Evolutionary conservation across 1,140 invertebrate genomes (phyloP).

Genomic region (Episyrphus balteatus): DNA sequence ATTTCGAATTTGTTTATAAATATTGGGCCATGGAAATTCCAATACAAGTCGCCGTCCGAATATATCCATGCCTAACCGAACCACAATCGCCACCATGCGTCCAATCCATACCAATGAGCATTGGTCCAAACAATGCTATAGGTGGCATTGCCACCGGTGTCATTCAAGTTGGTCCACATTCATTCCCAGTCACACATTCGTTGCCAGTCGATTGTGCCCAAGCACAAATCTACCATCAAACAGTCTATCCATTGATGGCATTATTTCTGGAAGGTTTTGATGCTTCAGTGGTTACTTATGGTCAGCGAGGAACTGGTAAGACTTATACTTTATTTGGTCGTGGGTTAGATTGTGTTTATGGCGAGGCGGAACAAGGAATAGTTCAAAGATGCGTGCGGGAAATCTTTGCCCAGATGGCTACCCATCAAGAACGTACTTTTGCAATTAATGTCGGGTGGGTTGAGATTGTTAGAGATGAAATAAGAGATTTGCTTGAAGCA

Average conservation of each 20-base stretch:
- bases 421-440: slow-evolving; percentile 47
- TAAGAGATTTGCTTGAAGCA: slow-evolving; percentile 43
- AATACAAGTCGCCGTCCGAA: slow-evolving; percentile 46
- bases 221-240: slow-evolving; percentile 36
- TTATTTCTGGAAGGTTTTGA: slow-evolving; percentile 57
- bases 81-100: slow-evolving; percentile 41
- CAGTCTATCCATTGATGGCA: slow-evolving; percentile 43
- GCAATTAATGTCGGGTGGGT: slow-evolving; percentile 53
- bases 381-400: slow-evolving; percentile 62
- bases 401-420: slow-evolving; percentile 54
- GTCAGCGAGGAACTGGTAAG: slow-evolving; percentile 66
- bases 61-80: slow-evolving; percentile 38
- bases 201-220: slow-evolving; percentile 37
- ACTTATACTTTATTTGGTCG: slow-evolving; percentile 68
- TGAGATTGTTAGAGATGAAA: slow-evolving; percentile 45
- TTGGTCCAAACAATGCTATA: slow-evolving; percentile 14
- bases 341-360: slow-evolving; percentile 52
- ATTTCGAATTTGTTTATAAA: not conserved
- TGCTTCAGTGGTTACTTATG: slow-evolving; percentile 64
- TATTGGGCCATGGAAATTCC: slow-evolving; percentile 46
- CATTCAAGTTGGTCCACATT: slow-evolving; percentile 29
- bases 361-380: slow-evolving; percentile 62
- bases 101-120: slow-evolving; percentile 40
- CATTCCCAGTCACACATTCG: slow-evolving; percentile 35
- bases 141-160: slow-evolving; percentile 22